phyloP scores from a whole-genome alignment of 2,113 vertebrate genomes.

The Pangasianodon hypophthalmus region DNA sequence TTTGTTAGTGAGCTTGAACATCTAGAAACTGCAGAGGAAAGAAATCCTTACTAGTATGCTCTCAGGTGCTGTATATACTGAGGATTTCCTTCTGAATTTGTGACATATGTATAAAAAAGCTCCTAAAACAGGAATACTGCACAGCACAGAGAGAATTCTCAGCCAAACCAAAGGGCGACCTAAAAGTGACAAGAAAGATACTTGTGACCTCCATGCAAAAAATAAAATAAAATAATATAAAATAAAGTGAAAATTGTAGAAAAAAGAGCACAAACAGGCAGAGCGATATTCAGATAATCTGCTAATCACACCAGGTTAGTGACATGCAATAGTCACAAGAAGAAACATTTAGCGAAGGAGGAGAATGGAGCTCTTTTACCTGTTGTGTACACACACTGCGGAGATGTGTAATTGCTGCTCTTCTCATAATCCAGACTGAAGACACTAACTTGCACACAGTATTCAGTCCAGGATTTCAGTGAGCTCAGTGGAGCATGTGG shows the following conservation, averaged over 20 bases:
- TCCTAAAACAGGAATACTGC: not conserved
- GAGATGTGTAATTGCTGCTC: conserved; percentile 30
- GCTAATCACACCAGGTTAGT: not conserved
- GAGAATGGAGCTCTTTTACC: not conserved
- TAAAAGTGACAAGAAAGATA: not conserved
- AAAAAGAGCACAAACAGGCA: not conserved
- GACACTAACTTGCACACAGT: conserved; percentile 48
- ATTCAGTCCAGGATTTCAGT: conserved; percentile 41
- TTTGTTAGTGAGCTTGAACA: not conserved
- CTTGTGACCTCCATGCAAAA: not conserved
- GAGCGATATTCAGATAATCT: too few relatives aligned
- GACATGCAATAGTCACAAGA: not conserved
- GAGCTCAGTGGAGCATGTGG: not conserved
- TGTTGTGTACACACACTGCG: conserved; percentile 42
- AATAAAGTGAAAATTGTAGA: not conserved
- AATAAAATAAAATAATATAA: not conserved
- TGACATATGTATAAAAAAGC: not conserved
- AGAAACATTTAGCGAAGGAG: not conserved
- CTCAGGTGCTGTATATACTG: not conserved
- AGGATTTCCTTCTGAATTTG: not conserved
- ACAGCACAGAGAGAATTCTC: not conserved
- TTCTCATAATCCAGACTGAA: not conserved
- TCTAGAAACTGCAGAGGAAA: not conserved
- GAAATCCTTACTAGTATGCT: conserved; percentile 18
- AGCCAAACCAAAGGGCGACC: not conserved